Base-by-base conservation (phyloP, 2,797 vertebrate species). In the Siniperca obscura region DNA sequence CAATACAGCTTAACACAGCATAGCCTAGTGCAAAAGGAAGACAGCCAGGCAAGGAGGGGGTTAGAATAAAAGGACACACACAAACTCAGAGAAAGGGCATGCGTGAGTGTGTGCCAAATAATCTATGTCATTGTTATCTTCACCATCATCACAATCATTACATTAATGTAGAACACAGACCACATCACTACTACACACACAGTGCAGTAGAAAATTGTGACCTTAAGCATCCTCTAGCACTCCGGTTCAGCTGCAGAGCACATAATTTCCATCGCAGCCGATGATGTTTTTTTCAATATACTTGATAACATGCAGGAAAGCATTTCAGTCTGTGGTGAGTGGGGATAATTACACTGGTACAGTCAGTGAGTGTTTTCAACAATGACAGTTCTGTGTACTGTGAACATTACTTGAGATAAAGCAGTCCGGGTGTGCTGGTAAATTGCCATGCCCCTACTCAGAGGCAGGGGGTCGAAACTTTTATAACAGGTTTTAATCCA, bases 401-500 rank as follows among this genome's bases (percentile, higher is more conserved):
- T 65, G 81, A 80, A 84, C 52, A 61, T 74, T 68, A 61, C 42
- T 25, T 72, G 44, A 77, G 74, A 83, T 83, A 76, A 74, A 84
- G 57, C 34, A 62, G 69, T 50, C 66, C 3, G 22, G n/a, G 52
- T 55, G 56, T 55, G 71, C 61, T 71, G 71, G 60, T 74, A 82
- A 73, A 77, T 81, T 83, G 61, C 72, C 25, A 27, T 72, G 53
- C 40, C 59, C 25, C 59, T 60, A 70, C 68, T 76, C 53, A 55
- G 56, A 70, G 16, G 44, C 52, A 70, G 55, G 46, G 77, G 74
- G 70, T 69, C 17, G 30, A 78, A 83, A 83, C 75, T 46, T 85
- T 87, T 81, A 65, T 82, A 81, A 90, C 67, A 74, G 76, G 78
- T 86, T 85, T 90, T 87, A 88, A 90, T 92, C 76, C 74, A 65